Evolutionary conservation across 1,140 invertebrate species (phyloP), one percentile per base, ranked within the genome.

Genomic region (Sarcophaga peregrina): DNA sequence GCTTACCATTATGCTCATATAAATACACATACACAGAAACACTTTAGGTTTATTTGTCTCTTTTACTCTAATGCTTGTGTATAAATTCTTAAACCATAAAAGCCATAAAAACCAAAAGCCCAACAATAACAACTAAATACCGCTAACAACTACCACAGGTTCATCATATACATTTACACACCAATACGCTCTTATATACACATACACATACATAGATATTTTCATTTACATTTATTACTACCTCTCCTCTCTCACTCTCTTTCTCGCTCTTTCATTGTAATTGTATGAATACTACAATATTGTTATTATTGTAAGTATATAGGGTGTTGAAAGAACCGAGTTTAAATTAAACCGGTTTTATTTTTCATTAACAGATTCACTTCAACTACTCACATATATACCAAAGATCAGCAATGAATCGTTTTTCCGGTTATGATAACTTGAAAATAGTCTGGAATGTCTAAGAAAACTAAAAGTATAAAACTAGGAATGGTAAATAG

Each of bases 141-240:
- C 58, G 58, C 58, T 68, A 68, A 68, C 58, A 68, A 68, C n/a
- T 68, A 68, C 58, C 58, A n/a, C 58, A 68, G 58, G 58, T 20
- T 9, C n/a, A 20, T n/a, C 17, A 9, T 13, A 52, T 10, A 52
- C 15, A 8, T 20, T 20, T 17, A 68, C 58, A 52, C 13, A 50
- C 11, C n/a, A 37, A 37, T 37, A 37, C n/a, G 5, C 20, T n/a
- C 17, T 13, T 5, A 52, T 10, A 52, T 20, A 20, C n/a, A 68
- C 15, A 8, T 20, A 68, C 58, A 68, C 58, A 52, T 52, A 52
- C 13, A 52, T 52, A 52, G 11, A 15, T 13, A 58, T 58, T 54
- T 9, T 62, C 5, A n/a, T n/a, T 37, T 37, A 37, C 25, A 37
- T 37, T 37, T 37, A 37, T 37, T 37, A 37, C 25, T 37, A 37